phyloP scores from a whole-genome alignment of 2,888 invertebrate species.

The Drosophila prostipennis region DNA sequence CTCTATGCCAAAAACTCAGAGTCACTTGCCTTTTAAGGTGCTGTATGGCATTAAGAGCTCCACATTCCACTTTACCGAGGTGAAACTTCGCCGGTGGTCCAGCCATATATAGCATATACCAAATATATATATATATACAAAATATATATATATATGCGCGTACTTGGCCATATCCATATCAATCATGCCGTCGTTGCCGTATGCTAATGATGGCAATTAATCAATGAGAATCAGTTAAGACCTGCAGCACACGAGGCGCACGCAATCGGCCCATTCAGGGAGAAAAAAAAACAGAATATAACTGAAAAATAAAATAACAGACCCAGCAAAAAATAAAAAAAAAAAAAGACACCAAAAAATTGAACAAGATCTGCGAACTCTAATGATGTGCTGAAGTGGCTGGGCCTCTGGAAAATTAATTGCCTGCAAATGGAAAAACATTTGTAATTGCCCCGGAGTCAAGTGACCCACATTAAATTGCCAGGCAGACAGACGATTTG shows the following conservation, averaged over 20 bases:
- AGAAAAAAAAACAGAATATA: background rate
- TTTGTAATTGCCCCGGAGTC: conserved; percentile 53
- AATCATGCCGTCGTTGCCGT: conserved; percentile 68
- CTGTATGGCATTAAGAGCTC: conserved; percentile 32
- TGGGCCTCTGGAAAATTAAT: conserved; percentile 14
- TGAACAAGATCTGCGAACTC: conserved; percentile 31
- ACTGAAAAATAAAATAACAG: background rate
- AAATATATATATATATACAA: background rate
- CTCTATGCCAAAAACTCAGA: conserved; percentile 55
- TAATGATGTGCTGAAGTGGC: conserved; percentile 72
- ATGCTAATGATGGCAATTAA: conserved; percentile 79
- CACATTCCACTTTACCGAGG: conserved; percentile 52
- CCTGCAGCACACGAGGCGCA: conserved; percentile 41
- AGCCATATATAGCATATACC: conserved; percentile 7
- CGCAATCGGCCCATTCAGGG: conserved; percentile 70
- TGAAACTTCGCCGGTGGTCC: conserved; percentile 56
- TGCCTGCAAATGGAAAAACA: conserved; percentile 17
- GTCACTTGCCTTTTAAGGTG: conserved; percentile 53
- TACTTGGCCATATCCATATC: conserved; percentile 54
- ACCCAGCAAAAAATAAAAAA: background rate
- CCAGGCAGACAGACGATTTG: background rate
- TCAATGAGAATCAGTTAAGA: conserved; percentile 76
- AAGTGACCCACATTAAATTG: conserved; percentile 64
- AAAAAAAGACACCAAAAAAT: conserved; percentile 7
- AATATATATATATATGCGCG: background rate